Evolutionary conservation across 1,140 invertebrate genomes (phyloP).

Genomic region (Philopotamus ludificatus): DNA sequence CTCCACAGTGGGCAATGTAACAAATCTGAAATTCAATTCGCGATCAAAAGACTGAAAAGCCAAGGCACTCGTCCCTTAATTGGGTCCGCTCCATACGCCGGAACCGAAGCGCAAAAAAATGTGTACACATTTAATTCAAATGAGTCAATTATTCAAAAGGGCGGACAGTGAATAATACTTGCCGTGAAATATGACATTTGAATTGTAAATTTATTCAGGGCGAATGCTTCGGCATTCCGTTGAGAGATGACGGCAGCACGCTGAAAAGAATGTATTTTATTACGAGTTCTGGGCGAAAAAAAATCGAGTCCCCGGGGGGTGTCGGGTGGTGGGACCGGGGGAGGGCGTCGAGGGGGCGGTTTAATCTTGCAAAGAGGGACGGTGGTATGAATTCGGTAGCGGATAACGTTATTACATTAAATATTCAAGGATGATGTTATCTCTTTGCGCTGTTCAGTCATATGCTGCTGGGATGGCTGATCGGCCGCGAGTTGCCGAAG

Average conservation of each 20-base stretch:
- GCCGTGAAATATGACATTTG: constrained; percentile 42
- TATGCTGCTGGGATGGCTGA: background rate
- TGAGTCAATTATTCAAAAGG: constrained; percentile 41
- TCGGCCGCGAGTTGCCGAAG: too few species aligned
- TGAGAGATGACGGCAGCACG: constrained; percentile 31
- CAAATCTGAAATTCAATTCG: background rate
- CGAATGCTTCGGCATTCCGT: constrained; percentile 35
- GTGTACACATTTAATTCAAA: constrained; percentile 40
- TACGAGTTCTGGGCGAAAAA: constrained; percentile 30
- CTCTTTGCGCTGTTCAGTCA: constrained; percentile 10
- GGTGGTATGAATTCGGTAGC: constrained; percentile 33
- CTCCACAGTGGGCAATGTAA: background rate
- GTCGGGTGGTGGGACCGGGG: background rate
- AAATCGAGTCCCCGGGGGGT: constrained; percentile 32
- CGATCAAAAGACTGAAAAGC: constrained; percentile 23
- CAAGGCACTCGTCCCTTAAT: constrained; percentile 22
- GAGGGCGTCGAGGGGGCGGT: constrained; percentile 7
- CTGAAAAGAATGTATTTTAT: constrained; percentile 38
- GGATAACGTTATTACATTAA: constrained; percentile 43
- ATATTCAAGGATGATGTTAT: constrained; percentile 41
- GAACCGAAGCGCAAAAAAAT: constrained; percentile 15
- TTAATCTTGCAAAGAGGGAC: constrained; percentile 24
- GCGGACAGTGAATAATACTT: constrained; percentile 28
- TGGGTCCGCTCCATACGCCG: background rate
- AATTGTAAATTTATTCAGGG: constrained; percentile 43